A percentile compares a stretch with the other conserved stretches of the same genome.
These are phyloP conservation scores for Eidolon helvum DNA, from an alignment of 2,113 vertebrate species.

Conservation along the genomic window DNA sequence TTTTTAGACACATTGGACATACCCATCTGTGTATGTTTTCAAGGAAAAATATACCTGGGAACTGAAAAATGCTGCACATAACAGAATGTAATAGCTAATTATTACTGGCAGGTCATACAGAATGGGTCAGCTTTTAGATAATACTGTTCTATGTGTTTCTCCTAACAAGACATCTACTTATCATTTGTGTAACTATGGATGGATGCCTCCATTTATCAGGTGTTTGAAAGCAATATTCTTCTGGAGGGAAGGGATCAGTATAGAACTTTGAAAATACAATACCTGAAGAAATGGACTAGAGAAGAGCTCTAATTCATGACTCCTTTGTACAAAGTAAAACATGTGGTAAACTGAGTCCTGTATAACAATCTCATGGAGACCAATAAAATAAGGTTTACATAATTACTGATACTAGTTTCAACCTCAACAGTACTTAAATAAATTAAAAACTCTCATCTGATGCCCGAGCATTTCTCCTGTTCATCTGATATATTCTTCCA, in stretches of 20 bases:
- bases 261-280: conserved; percentile 49
- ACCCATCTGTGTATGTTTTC: conserved; percentile 67
- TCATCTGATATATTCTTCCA: background rate
- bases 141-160: conserved; percentile 61
- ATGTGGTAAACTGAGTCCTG: background rate
- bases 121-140: conserved; percentile 74
- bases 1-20: conserved; percentile 59
- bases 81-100: conserved; percentile 82
- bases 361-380: background rate
- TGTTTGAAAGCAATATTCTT: conserved; percentile 71
- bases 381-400: background rate
- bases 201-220: conserved; percentile 58
- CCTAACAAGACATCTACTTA: conserved; percentile 37
- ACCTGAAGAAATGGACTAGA: background rate
- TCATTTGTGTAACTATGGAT: conserved; percentile 63
- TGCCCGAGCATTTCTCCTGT: background rate
- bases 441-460: background rate
- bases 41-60: conserved; percentile 60
- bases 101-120: conserved; percentile 51
- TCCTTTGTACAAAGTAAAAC: background rate
- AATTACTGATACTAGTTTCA: background rate
- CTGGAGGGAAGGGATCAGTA: background rate
- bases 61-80: conserved; percentile 65
- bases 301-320: background rate
- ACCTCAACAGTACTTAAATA: background rate